Base-by-base conservation (phyloP, 2,888 invertebrate species). In the Beris morrisii region DNA sequence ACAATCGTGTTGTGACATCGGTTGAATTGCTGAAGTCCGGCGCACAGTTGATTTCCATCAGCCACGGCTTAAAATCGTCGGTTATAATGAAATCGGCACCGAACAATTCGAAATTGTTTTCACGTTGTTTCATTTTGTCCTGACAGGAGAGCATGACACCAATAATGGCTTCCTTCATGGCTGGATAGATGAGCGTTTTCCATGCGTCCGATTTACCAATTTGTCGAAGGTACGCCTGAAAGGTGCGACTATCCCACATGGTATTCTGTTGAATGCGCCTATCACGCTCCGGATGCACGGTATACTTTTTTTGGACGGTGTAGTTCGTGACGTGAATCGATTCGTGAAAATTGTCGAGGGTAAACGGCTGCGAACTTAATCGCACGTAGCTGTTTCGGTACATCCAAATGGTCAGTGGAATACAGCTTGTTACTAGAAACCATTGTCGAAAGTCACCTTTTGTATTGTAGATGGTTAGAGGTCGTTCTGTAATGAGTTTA, bases 381-480 rank as follows among this genome's bases (percentile, higher is more conserved):
- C 97, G 84, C 71, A 96, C 81, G 77, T 97, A 97, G 78, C 93
- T 92, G 76, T 95, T 95, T 76, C 90, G 91, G 83, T 95, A 96
- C 83, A 96, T 89, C 94, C 95, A 96, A 69, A 96, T 87, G 0
- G 92, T 91, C 44, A 96, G 81, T 0, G 96, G 96, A 76, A 94
- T 92, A 75, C 92, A 91, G 78, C 90, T 92, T 0, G 95, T 94
- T 30, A 96, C 89, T 70, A 96, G 82, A 81, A 96, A 96, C 96
- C 96, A 96, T 80, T 96, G 96, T 5, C 96, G 86, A 72, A 96
- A 95, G 80, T 96, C 96, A 77, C 96, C 96, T 82, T 96, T 96
- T 1, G 95, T 95, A 74, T 91, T 86, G 81, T 95, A 90, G 71
- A 96, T 88, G 56, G 95, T 86, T 64, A 96, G 82, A 0, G 96